A percentile compares a stretch with the other conserved stretches of the same genome.
These are phyloP conservation scores for Lucilia cuprina DNA, from an alignment of 1,140 invertebrate genomes.

Conservation along the genomic window DNA sequence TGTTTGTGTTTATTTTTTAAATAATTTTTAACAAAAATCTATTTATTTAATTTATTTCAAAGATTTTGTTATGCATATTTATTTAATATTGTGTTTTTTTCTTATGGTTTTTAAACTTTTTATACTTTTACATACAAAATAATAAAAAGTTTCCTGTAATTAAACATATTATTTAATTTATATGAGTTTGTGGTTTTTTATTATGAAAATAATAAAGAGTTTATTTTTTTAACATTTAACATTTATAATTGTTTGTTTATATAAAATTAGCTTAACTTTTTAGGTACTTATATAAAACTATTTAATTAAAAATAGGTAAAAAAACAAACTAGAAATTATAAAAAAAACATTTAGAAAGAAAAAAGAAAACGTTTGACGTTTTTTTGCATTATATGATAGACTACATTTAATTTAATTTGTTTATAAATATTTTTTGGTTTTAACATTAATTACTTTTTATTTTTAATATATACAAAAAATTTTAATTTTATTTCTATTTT, in stretches of 20 bases:
- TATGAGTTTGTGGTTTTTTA: background rate
- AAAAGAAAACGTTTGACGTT: slow-evolving; percentile 2
- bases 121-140: slow-evolving; percentile 12
- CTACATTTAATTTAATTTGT: background rate
- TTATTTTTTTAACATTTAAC: slow-evolving; percentile 18
- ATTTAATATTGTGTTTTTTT: background rate
- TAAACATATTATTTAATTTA: background rate
- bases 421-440: background rate
- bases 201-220: background rate
- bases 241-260: slow-evolving; percentile 19
- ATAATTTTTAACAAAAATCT: background rate
- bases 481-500: too few species aligned
- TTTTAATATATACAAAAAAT: too few species aligned
- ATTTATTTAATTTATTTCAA: background rate
- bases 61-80: background rate
- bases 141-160: slow-evolving; percentile 24
- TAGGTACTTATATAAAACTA: too few species aligned
- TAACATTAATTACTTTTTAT: background rate
- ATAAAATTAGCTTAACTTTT: background rate
- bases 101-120: too few species aligned
- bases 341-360: background rate
- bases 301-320: too few species aligned
- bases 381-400: background rate
- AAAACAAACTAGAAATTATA: background rate
- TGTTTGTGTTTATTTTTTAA: background rate